Base-by-base conservation (phyloP, 23 tunicate genomes). In the Clavelina lepadiformis region DNA sequence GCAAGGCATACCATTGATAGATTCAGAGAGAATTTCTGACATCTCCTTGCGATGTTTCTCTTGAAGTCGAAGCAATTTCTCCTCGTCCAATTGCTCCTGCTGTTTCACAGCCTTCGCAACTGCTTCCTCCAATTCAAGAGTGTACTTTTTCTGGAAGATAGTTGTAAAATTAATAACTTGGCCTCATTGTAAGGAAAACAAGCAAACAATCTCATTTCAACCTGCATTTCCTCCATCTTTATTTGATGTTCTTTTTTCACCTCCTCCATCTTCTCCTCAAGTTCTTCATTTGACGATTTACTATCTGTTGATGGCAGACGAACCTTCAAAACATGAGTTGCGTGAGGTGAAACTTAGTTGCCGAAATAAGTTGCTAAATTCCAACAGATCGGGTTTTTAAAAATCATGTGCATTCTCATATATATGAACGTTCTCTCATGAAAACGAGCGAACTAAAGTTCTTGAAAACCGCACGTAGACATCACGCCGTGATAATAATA, bases 151-250 rank as follows among this genome's bases (percentile, higher is more conserved):
- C 95, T 86, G 63, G 46, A 34, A 51, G 38, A 1, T 34, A 19
- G 31, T 11, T 23, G 59, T 15, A 11, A 11, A 19, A n/a, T n/a
- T n/a, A n/a, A n/a, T n/a, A n/a, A n/a, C n/a, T n/a, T n/a, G n/a
- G n/a, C n/a, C n/a, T 15, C 15, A 15, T 11, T 44, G 49, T 11
- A 15, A 44, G 49, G 13, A 11, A 11, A 35, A 64, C 36, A 20
- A 27, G 18, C 25, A 13, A 23, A 27, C 13, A 65, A 25, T 18
- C 27, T 20, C 20, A n/a, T 33, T n/a, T 32, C 13, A 27, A 77
- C 95, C 80, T 78, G 66, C 37, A 86, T 77, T 23, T 86, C 80
- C 24, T 86, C 95, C 78, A 86, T 78, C 46, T 78, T 72, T 15
- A 33, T 35, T 33, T 77, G 77, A 86, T 86, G 85, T 28, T 71